Evolutionary conservation across 1,140 invertebrate species (phyloP), one percentile per base, ranked within the genome.

Genomic region (Atta cephalotes): DNA sequence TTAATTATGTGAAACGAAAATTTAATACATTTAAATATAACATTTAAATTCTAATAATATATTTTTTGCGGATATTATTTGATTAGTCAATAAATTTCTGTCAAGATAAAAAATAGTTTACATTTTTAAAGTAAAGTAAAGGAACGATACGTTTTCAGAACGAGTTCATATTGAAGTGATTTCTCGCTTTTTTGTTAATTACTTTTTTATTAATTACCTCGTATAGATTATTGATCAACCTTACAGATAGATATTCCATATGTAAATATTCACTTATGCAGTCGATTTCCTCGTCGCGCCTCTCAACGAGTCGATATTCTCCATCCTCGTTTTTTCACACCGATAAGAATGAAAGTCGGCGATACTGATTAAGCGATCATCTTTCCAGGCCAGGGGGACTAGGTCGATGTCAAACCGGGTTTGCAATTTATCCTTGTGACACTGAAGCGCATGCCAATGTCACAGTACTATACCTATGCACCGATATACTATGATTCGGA

Each of bases 351-450:
- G 62, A 39, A 39, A 85, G 49, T 28, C 62, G 80, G n/a, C 53
- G 87, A 86, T 72, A 39, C 58, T 63, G 66, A 89, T 74, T 72
- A 90, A 76, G 31, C 74, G 78, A 79, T 78, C 76, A 25, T 45
- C 76, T 91, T 92, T 93, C 74, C 74, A 93, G 92, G 90, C 77
- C 89, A 93, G 87, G 87, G 76, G 88, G 91, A 92, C 92, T 94
- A 92, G 93, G 93, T 94, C 93, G 90, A 53, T 87, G 80, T 81
- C 80, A 86, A 91, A 89, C 89, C 87, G 58, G 86, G 81, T 89
- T 91, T 87, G 74, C 86, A 76, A 85, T 87, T 92, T 91, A 91
- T 88, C 86, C 77, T 87, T 39, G 71, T 90, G 87, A 92, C 91
- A 91, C 81, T 93, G 88, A 91, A 91, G 91, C 90, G 65, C 85